Evolutionary conservation across 2,888 invertebrate species (phyloP).

Genomic region (Eilema sororculum): DNA sequence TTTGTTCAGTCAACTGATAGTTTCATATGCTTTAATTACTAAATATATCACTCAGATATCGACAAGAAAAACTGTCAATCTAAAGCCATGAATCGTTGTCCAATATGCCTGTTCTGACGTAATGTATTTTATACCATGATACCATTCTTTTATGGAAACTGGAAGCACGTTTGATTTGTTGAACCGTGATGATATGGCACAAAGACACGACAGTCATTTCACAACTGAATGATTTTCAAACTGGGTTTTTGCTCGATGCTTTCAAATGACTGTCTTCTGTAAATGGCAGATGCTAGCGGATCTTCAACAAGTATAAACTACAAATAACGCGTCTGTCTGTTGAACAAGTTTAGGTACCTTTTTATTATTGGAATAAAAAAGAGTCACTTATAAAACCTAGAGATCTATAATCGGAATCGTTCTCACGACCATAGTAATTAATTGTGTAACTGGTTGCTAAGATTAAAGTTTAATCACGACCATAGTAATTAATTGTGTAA

Average conservation of each 20-base stretch:
- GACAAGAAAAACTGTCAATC: not conserved
- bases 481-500: too few relatives aligned
- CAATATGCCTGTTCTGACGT: too few relatives aligned
- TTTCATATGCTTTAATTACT: not conserved
- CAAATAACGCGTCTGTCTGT: not conserved
- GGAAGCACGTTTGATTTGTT: constrained; percentile 29
- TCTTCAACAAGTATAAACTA: constrained; percentile 11
- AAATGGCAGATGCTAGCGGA: constrained; percentile 52
- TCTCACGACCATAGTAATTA: too few relatives aligned
- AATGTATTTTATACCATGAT: not conserved
- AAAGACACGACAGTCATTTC: constrained; percentile 63
- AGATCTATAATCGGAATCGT: too few relatives aligned
- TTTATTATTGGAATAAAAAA: not conserved
- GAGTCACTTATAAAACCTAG: not conserved
- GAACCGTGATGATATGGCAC: constrained; percentile 28
- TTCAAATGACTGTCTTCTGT: constrained; percentile 58
- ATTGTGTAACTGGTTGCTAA: too few relatives aligned
- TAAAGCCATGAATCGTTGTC: not conserved
- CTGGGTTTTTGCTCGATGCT: not conserved
- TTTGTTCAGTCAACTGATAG: not conserved
- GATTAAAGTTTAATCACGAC: too few relatives aligned
- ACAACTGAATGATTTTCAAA: constrained; percentile 61
- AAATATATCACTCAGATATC: not conserved
- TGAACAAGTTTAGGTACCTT: not conserved
- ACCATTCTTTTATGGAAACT: constrained; percentile 11